Base-by-base conservation (phyloP, 2,888 invertebrate species). In the Leuctra nigra region DNA sequence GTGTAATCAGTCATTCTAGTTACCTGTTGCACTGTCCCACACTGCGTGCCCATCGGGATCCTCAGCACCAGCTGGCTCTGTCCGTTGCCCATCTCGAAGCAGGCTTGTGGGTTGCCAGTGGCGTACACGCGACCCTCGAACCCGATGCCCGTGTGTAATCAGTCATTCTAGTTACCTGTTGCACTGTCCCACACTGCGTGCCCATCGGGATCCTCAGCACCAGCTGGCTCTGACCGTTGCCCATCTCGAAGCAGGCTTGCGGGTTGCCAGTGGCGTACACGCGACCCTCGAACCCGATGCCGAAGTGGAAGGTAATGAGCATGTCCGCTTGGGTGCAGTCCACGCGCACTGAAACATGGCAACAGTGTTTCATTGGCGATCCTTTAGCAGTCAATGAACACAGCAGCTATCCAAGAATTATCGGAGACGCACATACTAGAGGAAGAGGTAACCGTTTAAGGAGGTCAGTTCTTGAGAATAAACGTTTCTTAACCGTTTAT, bases 291-390 rank as follows among this genome's bases (percentile, higher is more conserved):
- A 74, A 74, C 2, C 72, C 70, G 18, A 67, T 63, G 25, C 71
- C 73, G 59, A 74, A 74, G 56, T 69, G 66, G 50, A 74, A 68
- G 9, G 72, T 71, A 36, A 74, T 69, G 38, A 73, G 60, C 73
- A 74, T 74, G 60, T 73, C 73, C 24, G 71, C 69, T 50, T 71
- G 71, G n/a, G 72, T 73, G 60, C 74, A 74, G 61, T 73, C 72
- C n/a, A 74, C 73, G 44, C 70, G 67, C 54, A 73, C 73, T 73
- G 64, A 48, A 60, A 61, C 36, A 53, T n/a, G n/a, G n/a, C n/a
- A n/a, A n/a, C n/a, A n/a, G n/a, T n/a, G n/a, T n/a, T n/a, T n/a
- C n/a, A n/a, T n/a, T n/a, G n/a, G n/a, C n/a, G n/a, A n/a, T n/a
- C n/a, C n/a, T n/a, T n/a, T n/a, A n/a, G n/a, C n/a, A n/a, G n/a